phyloP scores from a whole-genome alignment of 2,113 vertebrate species.

The Sitta europaea region DNA sequence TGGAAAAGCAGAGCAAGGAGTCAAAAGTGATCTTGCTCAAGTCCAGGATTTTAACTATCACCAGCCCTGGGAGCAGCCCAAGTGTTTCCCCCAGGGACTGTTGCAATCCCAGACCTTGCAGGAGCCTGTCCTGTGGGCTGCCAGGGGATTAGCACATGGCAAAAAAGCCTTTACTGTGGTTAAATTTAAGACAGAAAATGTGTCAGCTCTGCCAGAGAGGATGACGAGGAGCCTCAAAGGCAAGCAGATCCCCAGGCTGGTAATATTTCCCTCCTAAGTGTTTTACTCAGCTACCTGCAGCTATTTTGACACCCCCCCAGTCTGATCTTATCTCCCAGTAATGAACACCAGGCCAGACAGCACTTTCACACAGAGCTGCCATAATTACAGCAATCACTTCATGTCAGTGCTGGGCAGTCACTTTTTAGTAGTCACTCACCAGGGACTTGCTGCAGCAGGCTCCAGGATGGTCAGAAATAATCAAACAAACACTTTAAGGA shows the following conservation, averaged over 20 bases:
- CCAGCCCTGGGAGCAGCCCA: fast-evolving
- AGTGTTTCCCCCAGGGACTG: background rate
- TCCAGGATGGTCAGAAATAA: conserved; percentile 5
- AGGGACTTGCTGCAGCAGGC: background rate
- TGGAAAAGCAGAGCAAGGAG: background rate
- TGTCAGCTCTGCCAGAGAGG: background rate
- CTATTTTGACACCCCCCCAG: background rate
- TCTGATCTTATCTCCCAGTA: background rate
- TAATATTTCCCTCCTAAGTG: background rate
- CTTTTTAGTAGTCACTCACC: background rate
- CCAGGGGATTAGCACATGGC: background rate
- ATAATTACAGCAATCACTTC: background rate
- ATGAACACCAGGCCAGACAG: background rate
- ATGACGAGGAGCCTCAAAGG: background rate
- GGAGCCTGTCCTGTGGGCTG: background rate
- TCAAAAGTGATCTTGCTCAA: background rate
- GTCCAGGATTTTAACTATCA: background rate
- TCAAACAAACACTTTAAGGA: conserved; percentile 25
- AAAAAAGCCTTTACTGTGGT: background rate
- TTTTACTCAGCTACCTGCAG: background rate
- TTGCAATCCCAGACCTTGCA: background rate
- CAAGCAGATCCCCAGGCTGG: background rate
- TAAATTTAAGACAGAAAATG: background rate
- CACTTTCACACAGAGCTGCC: background rate
- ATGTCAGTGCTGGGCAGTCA: background rate